Evolutionary conservation across 2,888 invertebrate genomes (phyloP), one percentile per base, ranked within the genome.

Genomic region (Polydrusus tereticollis): DNA sequence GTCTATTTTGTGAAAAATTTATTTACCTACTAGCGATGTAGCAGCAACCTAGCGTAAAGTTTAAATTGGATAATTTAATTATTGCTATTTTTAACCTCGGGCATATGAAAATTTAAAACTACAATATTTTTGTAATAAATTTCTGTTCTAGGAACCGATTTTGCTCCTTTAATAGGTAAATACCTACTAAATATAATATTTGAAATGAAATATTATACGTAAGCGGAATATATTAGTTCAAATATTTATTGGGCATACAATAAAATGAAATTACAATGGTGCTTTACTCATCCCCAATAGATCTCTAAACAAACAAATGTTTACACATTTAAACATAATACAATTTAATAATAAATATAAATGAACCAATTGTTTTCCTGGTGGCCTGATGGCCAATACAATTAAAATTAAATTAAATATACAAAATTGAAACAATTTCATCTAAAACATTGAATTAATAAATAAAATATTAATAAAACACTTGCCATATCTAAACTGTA

Each of bases 341-440:
- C 21, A 47, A 20, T 21, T 47, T 12, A 47, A 47, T 20, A 47
- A 10, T 21, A 20, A 47, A 70, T 79, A 79, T 79, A 79, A 79
- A 80, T 80, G 78, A 74, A 78, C 77, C 75, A 67, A 78, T 77
- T 80, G 78, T 78, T 79, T 76, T 80, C 78, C 79, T 79, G 78
- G 75, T 79, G 26, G n/a, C n/a, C n/a, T n/a, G n/a, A n/a, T 66
- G 16, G 21, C 21, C 38, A 33, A 33, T 33, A 33, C 4, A 57
- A 57, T 38, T 36, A 26, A 18, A 20, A 18, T 16, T 33, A 41
- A 41, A 16, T 38, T 38, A 38, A 38, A 38, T 16, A 57, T 21
- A 4, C 14, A 1, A n/a, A 3, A 55, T 55, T n/a, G n/a, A 16
- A 38, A 16, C n/a, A 57, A 33, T 38, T 57, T 36, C 5, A n/a